Evolutionary conservation across 1,140 invertebrate genomes (phyloP).

Genomic region (Whitmania pigra): DNA sequence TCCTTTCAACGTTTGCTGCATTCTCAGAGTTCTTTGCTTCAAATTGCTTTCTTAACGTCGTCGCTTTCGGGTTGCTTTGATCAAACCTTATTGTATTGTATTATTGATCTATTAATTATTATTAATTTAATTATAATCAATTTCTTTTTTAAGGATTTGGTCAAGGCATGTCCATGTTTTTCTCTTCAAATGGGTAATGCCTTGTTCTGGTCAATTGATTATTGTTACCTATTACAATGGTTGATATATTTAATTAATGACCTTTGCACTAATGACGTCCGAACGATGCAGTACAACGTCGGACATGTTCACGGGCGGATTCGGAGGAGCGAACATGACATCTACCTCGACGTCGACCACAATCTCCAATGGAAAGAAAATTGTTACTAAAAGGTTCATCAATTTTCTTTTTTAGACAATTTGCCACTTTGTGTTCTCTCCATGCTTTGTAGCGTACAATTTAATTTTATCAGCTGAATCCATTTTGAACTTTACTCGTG

Average conservation of each 20-base stretch:
- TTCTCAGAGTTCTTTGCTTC: no score
- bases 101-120: background rate
- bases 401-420: background rate
- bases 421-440: background rate
- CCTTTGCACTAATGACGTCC: no score
- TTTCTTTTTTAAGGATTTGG: no score
- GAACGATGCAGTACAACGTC: no score
- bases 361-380: conserved; percentile 86
- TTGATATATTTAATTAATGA: no score
- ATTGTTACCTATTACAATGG: no score
- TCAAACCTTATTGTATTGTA: background rate
- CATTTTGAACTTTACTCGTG: no score
- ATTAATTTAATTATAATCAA: background rate
- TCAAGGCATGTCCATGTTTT: no score
- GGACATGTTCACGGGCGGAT: no score
- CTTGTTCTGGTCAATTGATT: no score
- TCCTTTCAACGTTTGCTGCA: background rate
- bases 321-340: conserved; percentile 10
- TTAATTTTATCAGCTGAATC: no score
- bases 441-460: background rate
- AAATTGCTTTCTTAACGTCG: background rate
- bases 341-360: conserved; percentile 67
- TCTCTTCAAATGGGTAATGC: no score
- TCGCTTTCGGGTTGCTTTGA: background rate
- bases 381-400: conserved; percentile 82